Evolutionary conservation across 2,888 invertebrate genomes (phyloP).

Genomic region (Trichopria drosophilae): DNA sequence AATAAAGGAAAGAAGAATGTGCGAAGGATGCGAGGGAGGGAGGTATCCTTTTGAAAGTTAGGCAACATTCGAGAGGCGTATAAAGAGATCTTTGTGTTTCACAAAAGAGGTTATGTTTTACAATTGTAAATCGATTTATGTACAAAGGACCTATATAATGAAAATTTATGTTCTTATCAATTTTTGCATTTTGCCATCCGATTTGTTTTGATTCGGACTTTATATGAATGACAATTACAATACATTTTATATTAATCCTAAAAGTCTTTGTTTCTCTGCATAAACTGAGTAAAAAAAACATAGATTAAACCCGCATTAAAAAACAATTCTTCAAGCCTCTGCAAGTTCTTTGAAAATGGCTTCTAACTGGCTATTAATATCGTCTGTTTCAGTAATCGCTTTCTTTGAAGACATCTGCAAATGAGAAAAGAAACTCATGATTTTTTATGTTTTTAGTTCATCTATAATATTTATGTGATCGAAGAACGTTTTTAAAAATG

Average conservation of each 20-base stretch:
- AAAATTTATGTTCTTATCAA: slow-evolving; percentile 40
- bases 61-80: slow-evolving; percentile 26
- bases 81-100: slow-evolving; percentile 28
- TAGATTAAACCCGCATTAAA: too few species aligned
- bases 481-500: too few species aligned
- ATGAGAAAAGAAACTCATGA: too few species aligned
- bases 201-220: slow-evolving; percentile 46
- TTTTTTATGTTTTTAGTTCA: too few species aligned
- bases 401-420: too few species aligned
- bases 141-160: slow-evolving; percentile 44
- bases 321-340: slow-evolving; percentile 4
- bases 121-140: slow-evolving; percentile 38
- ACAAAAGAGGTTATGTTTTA: slow-evolving; percentile 33
- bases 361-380: too few species aligned
- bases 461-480: too few species aligned
- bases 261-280: slow-evolving; percentile 37
- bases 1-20: slow-evolving; percentile 31
- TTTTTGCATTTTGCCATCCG: slow-evolving; percentile 39
- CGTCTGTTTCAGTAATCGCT: slow-evolving; percentile 19
- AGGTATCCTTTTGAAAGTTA: slow-evolving; percentile 23
- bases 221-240: slow-evolving; percentile 51
- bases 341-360: slow-evolving; percentile 18
- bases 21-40: slow-evolving; percentile 4
- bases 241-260: slow-evolving; percentile 58
- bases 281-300: slow-evolving; percentile 35